Conservation (phyloP, 2,113 vertebrate genomes). For the Lagopus leucura region DNA sequence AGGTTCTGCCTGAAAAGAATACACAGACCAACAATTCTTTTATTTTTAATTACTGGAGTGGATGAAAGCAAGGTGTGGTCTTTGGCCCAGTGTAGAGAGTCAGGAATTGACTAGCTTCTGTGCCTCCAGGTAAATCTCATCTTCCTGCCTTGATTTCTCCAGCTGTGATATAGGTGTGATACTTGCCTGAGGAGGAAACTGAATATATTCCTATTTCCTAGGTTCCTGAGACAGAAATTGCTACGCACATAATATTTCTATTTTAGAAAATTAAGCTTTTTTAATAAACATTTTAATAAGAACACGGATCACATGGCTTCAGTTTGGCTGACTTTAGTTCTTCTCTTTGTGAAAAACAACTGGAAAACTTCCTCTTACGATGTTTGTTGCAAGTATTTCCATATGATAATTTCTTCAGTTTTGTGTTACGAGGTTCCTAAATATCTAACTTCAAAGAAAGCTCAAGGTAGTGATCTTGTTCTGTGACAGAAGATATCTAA, state of each 20-base stretch:
- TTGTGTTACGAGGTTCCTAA: not conserved
- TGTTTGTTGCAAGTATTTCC: not conserved
- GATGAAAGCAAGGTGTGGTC: constrained; percentile 66
- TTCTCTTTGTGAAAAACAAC: not conserved
- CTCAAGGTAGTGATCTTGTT: not conserved
- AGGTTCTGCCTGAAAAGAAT: constrained; percentile 61
- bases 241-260: fast-evolving
- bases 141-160: not conserved
- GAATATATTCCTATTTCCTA: fast-evolving
- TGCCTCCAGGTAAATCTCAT: constrained; percentile 38
- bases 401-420: fast-evolving
- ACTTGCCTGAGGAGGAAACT: not conserved
- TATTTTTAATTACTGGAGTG: constrained; percentile 52
- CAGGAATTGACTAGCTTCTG: constrained; percentile 48
- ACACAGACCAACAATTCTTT: not conserved
- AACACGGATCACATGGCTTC: fast-evolving
- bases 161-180: not conserved
- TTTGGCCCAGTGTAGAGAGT: not conserved
- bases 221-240: not conserved
- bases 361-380: not conserved
- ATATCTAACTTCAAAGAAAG: not conserved
- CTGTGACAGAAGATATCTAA: not conserved
- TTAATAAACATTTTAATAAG: not conserved
- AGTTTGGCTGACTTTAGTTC: not conserved
- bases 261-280: not conserved